Conservation (phyloP, 2,113 vertebrate genomes). For the Corythornis cristatus region DNA sequence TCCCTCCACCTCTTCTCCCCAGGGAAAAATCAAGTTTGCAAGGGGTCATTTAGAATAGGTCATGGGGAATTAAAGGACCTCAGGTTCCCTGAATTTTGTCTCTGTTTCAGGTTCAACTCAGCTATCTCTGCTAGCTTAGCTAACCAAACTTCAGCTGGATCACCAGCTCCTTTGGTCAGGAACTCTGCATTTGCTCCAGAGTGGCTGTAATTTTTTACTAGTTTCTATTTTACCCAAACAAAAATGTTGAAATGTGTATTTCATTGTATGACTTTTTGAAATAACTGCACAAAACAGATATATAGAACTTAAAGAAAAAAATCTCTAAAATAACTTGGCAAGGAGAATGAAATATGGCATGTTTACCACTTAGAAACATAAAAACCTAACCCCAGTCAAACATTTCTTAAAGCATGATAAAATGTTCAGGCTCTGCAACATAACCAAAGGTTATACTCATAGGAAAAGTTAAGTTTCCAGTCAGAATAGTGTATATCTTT, state of each 20-base stretch:
- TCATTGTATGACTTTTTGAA: neutral
- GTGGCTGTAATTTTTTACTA: neutral
- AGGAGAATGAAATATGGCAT: neutral
- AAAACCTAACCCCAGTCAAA: neutral
- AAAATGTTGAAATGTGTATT: neutral
- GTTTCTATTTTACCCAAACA: neutral
- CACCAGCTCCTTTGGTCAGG: neutral
- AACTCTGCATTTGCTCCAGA: neutral
- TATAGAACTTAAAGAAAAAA: neutral
- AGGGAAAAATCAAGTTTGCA: constrained; percentile 12
- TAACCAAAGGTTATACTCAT: neutral
- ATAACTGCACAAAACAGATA: neutral
- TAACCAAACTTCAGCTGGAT: neutral
- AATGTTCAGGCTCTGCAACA: neutral
- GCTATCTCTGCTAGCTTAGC: neutral
- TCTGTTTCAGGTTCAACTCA: neutral
- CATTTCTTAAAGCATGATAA: neutral
- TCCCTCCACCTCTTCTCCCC: neutral
- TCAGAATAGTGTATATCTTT: neutral
- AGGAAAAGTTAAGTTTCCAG: neutral
- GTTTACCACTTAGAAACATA: neutral
- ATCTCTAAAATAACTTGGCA: neutral
- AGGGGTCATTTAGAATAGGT: neutral
- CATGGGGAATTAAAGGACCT: neutral
- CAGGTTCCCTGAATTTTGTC: neutral